Conservation (phyloP, 2,888 invertebrate genomes). For the Hirtodrosophila histrioides region DNA sequence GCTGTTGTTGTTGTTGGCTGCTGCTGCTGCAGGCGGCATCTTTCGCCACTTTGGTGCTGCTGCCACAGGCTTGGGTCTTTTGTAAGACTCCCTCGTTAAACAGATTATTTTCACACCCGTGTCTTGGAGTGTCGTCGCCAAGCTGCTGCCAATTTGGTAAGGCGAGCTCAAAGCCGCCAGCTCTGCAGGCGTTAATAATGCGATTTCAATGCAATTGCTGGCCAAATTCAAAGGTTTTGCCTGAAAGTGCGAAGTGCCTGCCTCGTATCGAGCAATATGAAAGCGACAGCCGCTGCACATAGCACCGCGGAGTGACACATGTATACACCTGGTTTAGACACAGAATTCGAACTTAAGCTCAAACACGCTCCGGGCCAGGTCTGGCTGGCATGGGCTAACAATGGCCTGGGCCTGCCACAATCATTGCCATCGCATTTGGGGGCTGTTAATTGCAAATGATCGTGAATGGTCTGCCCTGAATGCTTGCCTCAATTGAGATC, state of each 20-base stretch:
- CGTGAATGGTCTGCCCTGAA: constrained; percentile 28
- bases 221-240: constrained; percentile 61
- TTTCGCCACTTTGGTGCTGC: constrained; percentile 46
- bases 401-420: constrained; percentile 63
- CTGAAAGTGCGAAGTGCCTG: constrained; percentile 61
- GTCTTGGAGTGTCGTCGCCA: constrained; percentile 50
- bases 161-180: constrained; percentile 36
- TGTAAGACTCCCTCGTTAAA: constrained; percentile 84
- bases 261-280: constrained; percentile 50
- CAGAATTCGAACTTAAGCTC: constrained; percentile 56
- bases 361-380: not conserved
- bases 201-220: constrained; percentile 76
- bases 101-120: constrained; percentile 81
- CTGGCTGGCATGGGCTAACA: constrained; percentile 63
- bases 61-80: constrained; percentile 63
- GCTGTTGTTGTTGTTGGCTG: constrained; percentile 33
- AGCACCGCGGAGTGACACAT: constrained; percentile 81
- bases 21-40: constrained; percentile 51
- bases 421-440: constrained; percentile 53
- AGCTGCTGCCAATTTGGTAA: constrained; percentile 72
- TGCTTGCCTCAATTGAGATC: not conserved
- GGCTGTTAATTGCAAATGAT: constrained; percentile 57
- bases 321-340: constrained; percentile 84
- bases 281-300: constrained; percentile 65
- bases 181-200: constrained; percentile 81